Conservation (phyloP, 2,797 vertebrate genomes). For the Sandelia bainsii region DNA sequence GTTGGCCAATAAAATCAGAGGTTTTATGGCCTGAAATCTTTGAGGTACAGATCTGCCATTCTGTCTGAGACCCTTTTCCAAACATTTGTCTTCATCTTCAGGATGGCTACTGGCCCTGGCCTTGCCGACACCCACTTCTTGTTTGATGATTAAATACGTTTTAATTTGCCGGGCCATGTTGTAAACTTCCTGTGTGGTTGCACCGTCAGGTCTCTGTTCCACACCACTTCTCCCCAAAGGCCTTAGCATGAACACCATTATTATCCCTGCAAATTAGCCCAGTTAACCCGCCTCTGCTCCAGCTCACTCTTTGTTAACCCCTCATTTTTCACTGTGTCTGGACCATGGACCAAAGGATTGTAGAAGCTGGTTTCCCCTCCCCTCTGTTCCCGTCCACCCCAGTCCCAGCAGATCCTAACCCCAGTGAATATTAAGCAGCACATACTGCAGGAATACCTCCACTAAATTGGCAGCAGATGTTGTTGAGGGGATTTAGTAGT, state of each 20-base stretch:
- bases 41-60: conserved; percentile 56
- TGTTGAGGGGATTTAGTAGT: conserved; percentile 75
- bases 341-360: conserved; percentile 64
- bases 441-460: conserved; percentile 81
- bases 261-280: conserved; percentile 84
- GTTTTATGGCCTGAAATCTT: conserved; percentile 31
- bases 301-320: conserved; percentile 80
- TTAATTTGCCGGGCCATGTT: conserved; percentile 79
- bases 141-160: conserved; percentile 84
- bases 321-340: conserved; percentile 83
- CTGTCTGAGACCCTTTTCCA: conserved; percentile 53
- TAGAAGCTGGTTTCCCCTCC: conserved; percentile 17
- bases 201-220: conserved; percentile 75
- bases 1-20: conserved; percentile 51
- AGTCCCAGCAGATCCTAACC: conserved; percentile 79
- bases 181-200: conserved; percentile 86
- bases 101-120: conserved; percentile 69
- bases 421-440: conserved; percentile 86
- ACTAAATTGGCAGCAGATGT: conserved; percentile 88
- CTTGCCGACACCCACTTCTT: conserved; percentile 59
- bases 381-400: conserved; percentile 43
- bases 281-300: conserved; percentile 78
- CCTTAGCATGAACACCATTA: conserved; percentile 76
- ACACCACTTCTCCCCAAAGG: conserved; percentile 72
- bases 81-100: conserved; percentile 81